Conservation (phyloP, 2,888 invertebrate genomes). For the Cacoxenus indagator region DNA sequence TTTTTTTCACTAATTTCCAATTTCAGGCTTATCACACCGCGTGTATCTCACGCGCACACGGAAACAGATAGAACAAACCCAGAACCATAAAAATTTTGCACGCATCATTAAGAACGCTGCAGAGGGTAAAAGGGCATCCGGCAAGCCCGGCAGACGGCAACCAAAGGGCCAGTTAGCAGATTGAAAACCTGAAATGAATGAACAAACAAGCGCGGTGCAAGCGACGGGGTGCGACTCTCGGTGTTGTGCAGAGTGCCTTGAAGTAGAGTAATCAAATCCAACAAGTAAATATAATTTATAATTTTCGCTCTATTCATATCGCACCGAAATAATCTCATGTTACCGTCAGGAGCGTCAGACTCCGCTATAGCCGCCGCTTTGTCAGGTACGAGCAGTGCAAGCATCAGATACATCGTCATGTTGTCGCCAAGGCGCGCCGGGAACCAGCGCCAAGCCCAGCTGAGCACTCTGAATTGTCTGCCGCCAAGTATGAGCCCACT, state of each 20-base stretch:
- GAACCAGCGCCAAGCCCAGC: slow-evolving; percentile 12
- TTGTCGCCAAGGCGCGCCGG: neutral
- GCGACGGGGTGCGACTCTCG: neutral
- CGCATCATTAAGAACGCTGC: slow-evolving; percentile 14
- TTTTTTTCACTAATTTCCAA: slow-evolving; percentile 15
- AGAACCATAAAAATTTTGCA: slow-evolving; percentile 18
- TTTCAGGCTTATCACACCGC: slow-evolving; percentile 9
- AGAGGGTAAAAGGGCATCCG: neutral
- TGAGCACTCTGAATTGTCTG: neutral
- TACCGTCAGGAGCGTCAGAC: slow-evolving; percentile 8
- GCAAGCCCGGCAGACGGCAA: neutral
- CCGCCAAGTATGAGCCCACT: neutral
- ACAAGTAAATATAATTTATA: slow-evolving; percentile 62
- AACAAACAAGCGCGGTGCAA: too few species aligned
- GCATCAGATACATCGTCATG: neutral
- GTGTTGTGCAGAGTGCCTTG: slow-evolving; percentile 24
- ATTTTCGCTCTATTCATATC: slow-evolving; percentile 50
- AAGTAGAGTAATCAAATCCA: slow-evolving; percentile 37
- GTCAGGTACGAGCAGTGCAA: neutral
- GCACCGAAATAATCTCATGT: slow-evolving; percentile 21
- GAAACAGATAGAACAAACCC: neutral
- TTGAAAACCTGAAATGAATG: neutral
- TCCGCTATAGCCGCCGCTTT: neutral
- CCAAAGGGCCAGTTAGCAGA: neutral
- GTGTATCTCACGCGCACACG: neutral